These are phyloP conservation scores for Nebria salina DNA, from an alignment of 2,888 invertebrate species.

Conservation along the genomic window DNA sequence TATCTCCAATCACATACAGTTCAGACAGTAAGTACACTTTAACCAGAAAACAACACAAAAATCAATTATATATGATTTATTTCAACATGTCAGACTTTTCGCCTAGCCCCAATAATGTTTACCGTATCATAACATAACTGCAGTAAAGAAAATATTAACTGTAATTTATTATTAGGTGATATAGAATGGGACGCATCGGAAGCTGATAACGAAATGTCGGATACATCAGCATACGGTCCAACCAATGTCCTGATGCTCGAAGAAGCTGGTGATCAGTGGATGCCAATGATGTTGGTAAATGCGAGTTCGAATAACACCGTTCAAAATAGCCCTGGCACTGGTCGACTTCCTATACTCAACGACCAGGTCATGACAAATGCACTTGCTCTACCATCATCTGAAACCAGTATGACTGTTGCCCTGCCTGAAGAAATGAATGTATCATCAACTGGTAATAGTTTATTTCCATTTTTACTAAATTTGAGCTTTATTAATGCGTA, in stretches of 20 bases:
- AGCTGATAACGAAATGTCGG: slow-evolving; percentile 66
- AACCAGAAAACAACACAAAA: background rate
- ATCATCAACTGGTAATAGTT: slow-evolving; percentile 49
- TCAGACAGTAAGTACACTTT: slow-evolving; percentile 69
- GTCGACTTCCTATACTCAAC: slow-evolving; percentile 37
- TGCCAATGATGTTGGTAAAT: slow-evolving; percentile 33
- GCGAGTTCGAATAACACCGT: slow-evolving; percentile 47
- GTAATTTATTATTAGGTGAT: slow-evolving; percentile 65
- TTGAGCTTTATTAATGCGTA: background rate
- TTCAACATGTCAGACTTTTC: no score
- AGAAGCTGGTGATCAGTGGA: slow-evolving; percentile 52
- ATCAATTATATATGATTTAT: no score
- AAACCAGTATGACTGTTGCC: slow-evolving; percentile 60
- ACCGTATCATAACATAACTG: no score
- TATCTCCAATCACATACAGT: slow-evolving; percentile 68
- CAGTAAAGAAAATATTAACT: background rate
- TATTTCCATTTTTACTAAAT: background rate
- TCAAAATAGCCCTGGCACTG: slow-evolving; percentile 33
- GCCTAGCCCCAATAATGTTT: no score
- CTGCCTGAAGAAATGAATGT: slow-evolving; percentile 62
- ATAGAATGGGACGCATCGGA: slow-evolving; percentile 81
- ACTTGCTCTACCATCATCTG: slow-evolving; percentile 50
- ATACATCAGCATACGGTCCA: slow-evolving; percentile 58
- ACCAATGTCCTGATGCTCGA: slow-evolving; percentile 61
- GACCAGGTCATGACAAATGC: slow-evolving; percentile 47